phyloP scores from a whole-genome alignment of 2,113 vertebrate species.

The Marmota monax region DNA sequence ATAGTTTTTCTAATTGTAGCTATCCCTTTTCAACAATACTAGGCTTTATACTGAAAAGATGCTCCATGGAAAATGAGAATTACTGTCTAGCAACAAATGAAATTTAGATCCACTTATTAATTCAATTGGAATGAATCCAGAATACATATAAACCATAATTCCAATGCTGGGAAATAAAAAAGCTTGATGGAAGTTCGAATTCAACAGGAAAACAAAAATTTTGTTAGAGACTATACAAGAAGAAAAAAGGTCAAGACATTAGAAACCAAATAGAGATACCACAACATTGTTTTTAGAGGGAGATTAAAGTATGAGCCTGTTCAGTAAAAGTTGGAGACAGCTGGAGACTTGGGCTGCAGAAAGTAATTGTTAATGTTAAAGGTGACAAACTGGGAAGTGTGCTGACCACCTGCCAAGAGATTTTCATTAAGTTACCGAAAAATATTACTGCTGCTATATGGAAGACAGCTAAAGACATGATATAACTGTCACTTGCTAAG shows the following conservation, averaged over 20 bases:
- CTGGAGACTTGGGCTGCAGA: not conserved
- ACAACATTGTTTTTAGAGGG: not conserved
- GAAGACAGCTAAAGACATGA: conserved; percentile 6
- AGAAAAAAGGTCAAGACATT: not conserved
- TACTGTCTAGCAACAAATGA: conserved; percentile 36
- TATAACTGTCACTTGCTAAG: conserved; percentile 12
- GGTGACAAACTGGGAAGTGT: not conserved
- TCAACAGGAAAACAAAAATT: not conserved
- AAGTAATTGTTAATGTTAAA: conserved; percentile 3
- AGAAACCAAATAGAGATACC: not conserved
- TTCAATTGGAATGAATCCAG: conserved; percentile 32
- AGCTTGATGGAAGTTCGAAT: not conserved
- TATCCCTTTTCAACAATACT: not conserved
- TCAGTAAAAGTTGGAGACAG: not conserved
- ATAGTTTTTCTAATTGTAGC: conserved; percentile 12
- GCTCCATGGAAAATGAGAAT: not conserved
- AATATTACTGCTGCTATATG: conserved; percentile 6
- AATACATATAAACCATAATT: not conserved
- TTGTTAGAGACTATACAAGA: not conserved
- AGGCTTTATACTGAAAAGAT: not conserved
- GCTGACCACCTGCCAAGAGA: conserved; percentile 12
- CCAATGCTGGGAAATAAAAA: conserved; percentile 11
- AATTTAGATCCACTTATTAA: conserved; percentile 28
- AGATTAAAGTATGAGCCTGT: not conserved
- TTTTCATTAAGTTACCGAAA: conserved; percentile 45